Evolutionary conservation across 2,113 vertebrate genomes (phyloP), one percentile per base, ranked within the genome.

Genomic region (Vimba vimba): DNA sequence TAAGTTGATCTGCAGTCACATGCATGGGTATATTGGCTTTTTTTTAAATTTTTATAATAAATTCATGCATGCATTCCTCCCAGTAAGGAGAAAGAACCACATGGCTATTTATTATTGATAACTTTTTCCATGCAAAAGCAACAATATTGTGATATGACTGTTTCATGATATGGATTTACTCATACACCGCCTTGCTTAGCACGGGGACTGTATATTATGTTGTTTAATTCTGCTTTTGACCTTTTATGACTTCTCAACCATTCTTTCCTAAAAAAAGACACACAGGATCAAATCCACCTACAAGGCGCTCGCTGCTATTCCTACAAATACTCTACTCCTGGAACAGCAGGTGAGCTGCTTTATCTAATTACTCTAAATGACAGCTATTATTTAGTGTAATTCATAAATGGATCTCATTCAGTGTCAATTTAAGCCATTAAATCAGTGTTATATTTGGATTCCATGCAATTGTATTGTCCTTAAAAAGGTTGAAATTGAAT

Each of bases 221-320:
- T 19, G 19, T 33, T 80, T 64, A 60, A n/a, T 39, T 79, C 8
- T 45, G 39, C 30, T 52, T 80, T 19, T 90, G 36, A 73, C n/a
- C 47, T 80, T 21, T 90, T 50, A 73, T 84, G 30, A 66, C 21
- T 43, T 80, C 15, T 45, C 17, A 73, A 71, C 91, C 76, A 92
- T 90, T 93, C 71, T 85, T 86, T 66, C 19, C 60, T 45, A 43
- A 83, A 66, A 93, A 94, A 89, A 97, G 93, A 94, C 94, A 85
- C 95, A 97, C 96, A 99, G 96, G 96, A 98, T 97, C 92, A 99
- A 96, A 91, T 95, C 94, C 88, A 96, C 93, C 94, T 99, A 99
- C 95, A 99, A 99, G 94, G 95, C 95, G 6, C 94, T 99, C 76
- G 98, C 98, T 89, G 98, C 98, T 88, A 99, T 99, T 90, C 98